phyloP scores from a whole-genome alignment of 2,113 vertebrate genomes.

The Ptilorrhoa leucosticta region DNA sequence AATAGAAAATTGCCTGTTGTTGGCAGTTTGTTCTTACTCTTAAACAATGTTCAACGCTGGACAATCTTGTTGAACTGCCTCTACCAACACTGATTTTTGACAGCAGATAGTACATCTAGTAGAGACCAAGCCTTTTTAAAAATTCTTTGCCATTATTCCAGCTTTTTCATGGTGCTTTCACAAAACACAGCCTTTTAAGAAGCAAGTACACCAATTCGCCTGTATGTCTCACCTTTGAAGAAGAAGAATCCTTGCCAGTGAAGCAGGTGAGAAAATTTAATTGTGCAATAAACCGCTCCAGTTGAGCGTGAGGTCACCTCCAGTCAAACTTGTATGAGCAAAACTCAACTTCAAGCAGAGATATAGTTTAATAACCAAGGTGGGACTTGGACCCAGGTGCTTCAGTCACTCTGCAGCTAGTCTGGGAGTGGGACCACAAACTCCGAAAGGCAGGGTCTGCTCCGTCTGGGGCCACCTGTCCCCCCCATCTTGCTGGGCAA shows the following conservation, averaged over 20 bases:
- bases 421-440: background rate
- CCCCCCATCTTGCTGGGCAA: rapidly evolving
- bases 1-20: background rate
- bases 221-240: background rate
- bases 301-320: background rate
- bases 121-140: background rate
- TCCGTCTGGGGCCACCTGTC: background rate
- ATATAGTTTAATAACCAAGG: background rate
- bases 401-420: background rate
- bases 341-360: background rate
- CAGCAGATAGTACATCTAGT: background rate
- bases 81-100: background rate
- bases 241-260: background rate
- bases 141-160: background rate
- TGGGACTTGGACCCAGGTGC: too few species aligned
- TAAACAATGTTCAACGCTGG: background rate
- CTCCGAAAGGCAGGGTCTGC: too few species aligned
- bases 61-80: background rate
- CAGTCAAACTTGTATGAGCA: background rate
- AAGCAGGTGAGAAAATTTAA: background rate
- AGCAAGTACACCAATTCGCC: background rate
- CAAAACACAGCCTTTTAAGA: background rate
- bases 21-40: background rate
- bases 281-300: background rate
- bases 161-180: background rate